A percentile compares a stretch with the other conserved stretches of the same genome.
These are phyloP conservation scores for Ypsolopha scabrella DNA, from an alignment of 2,888 invertebrate species.

Conservation along the genomic window DNA sequence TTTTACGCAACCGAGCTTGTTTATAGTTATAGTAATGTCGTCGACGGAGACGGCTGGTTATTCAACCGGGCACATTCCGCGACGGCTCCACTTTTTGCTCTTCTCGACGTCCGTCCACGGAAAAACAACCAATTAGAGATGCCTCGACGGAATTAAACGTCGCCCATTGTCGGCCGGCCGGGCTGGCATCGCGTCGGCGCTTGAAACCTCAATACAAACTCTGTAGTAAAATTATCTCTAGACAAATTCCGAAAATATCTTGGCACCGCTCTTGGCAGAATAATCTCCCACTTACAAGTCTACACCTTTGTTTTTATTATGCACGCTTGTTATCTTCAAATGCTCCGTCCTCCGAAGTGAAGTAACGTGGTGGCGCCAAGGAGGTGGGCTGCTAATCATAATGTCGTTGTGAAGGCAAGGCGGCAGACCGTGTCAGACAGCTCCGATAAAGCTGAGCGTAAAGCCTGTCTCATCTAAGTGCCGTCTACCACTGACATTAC, in stretches of 20 bases:
- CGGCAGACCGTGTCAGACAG: not conserved
- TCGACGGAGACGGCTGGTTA: conserved; percentile 55
- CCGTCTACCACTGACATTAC: not conserved
- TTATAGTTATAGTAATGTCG: conserved; percentile 37
- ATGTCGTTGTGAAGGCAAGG: not conserved
- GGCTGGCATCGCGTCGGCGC: conserved; percentile 12
- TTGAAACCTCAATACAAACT: not conserved
- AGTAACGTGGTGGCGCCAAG: not conserved
- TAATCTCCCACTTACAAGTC: not conserved
- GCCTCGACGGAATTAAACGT: conserved; percentile 54
- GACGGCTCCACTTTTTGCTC: conserved; percentile 64
- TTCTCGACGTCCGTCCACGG: conserved; percentile 13
- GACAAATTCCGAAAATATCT: conserved; percentile 21
- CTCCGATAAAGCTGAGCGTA: not conserved
- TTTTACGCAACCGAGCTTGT: conserved; percentile 65
- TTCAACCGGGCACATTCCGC: conserved; percentile 67
- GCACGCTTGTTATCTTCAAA: not conserved
- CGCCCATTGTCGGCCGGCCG: conserved; percentile 34
- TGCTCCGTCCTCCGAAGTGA: not conserved
- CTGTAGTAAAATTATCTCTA: conserved; percentile 17
- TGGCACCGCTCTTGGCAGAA: conserved; percentile 16
- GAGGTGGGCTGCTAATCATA: not conserved
- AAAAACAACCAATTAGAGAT: conserved; percentile 58
- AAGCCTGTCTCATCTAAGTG: not conserved
- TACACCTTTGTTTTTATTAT: conserved; percentile 3